Conservation (phyloP, 2,797 vertebrate species). For the Limnodromus scolopaceus region DNA sequence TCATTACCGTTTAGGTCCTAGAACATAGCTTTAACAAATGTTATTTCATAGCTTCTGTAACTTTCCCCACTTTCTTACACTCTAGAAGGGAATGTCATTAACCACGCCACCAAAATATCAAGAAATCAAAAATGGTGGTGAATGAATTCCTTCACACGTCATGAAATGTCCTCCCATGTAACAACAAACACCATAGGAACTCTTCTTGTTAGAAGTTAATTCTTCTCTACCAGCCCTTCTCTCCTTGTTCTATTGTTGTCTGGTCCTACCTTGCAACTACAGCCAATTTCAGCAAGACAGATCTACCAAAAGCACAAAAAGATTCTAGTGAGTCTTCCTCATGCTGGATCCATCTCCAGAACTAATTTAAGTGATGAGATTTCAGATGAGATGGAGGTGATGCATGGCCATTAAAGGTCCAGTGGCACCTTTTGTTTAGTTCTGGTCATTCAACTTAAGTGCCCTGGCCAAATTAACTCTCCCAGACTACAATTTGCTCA, state of each 20-base stretch:
- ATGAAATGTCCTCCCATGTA: rapidly evolving
- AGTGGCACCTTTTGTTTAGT: neutral
- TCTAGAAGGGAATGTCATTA: neutral
- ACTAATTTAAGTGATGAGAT: neutral
- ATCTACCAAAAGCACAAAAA: neutral
- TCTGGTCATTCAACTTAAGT: neutral
- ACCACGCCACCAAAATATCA: neutral
- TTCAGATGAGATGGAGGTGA: neutral
- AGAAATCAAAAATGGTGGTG: neutral
- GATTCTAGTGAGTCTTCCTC: neutral
- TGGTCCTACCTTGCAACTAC: neutral
- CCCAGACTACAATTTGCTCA: neutral
- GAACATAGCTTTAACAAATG: neutral
- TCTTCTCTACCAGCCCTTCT: neutral
- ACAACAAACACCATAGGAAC: neutral
- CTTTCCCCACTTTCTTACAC: neutral
- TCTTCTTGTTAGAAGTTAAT: neutral
- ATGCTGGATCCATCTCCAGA: neutral
- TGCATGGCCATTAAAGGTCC: rapidly evolving
- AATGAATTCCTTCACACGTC: neutral
- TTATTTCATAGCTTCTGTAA: neutral
- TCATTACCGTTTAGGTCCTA: neutral
- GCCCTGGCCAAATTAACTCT: neutral
- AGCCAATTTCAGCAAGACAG: neutral
- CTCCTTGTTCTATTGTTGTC: neutral